Conservation (phyloP, 2,797 vertebrate genomes). For the Craterocephalus amniculus region DNA sequence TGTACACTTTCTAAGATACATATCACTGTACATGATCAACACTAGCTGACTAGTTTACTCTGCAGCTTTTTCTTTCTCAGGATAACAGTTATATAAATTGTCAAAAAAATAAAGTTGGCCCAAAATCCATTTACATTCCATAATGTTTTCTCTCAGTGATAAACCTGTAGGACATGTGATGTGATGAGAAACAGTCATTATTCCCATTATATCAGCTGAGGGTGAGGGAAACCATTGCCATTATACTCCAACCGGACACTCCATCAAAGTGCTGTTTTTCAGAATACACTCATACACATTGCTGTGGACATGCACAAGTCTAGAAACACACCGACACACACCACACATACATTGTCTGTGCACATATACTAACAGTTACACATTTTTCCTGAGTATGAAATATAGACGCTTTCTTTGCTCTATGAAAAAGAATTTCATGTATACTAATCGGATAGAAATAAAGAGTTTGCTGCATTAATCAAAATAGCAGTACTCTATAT, state of each 20-base stretch:
- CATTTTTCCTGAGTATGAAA: conserved; percentile 86
- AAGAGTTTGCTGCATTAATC: conserved; percentile 21
- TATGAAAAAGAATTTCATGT: conserved; percentile 45
- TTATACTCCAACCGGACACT: conserved; percentile 47
- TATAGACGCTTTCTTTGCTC: conserved; percentile 69
- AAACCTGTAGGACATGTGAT: conserved; percentile 51
- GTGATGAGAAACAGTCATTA: conserved; percentile 67
- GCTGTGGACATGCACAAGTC: conserved; percentile 44
- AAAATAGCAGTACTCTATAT: conserved; percentile 37
- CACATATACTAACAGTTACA: conserved; percentile 88
- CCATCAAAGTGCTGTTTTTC: conserved; percentile 80
- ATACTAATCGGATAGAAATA: conserved; percentile 28
- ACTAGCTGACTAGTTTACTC: conserved; percentile 56
- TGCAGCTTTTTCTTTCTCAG: conserved; percentile 57
- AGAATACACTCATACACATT: conserved; percentile 53
- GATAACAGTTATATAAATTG: conserved; percentile 71
- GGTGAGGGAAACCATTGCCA: conserved; percentile 38
- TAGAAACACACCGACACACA: conserved; percentile 59
- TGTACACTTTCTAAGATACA: conserved; percentile 70
- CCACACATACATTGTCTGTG: conserved; percentile 62
- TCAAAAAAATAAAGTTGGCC: conserved; percentile 77
- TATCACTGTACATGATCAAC: conserved; percentile 71
- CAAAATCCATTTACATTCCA: conserved; percentile 73
- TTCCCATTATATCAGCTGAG: conserved; percentile 36
- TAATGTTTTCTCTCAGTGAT: conserved; percentile 44